Percentiles rank a stretch among this genome's conserved stretches.
Evolutionary conservation across 2,113 vertebrate genomes (phyloP).

Genomic region (Silurus asotus): DNA sequence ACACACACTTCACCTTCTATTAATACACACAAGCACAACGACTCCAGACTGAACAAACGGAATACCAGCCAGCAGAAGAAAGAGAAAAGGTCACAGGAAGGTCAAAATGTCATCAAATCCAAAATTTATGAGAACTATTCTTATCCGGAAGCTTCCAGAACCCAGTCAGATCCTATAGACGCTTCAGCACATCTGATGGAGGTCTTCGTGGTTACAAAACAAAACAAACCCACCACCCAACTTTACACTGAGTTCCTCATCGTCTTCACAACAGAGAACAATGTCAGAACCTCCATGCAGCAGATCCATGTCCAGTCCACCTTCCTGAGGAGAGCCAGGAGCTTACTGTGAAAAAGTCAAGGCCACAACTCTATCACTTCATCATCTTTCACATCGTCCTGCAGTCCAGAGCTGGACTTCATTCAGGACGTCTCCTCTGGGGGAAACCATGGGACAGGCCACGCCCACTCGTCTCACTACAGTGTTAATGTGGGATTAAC

Average conservation of each 20-base stretch:
- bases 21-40: not conserved
- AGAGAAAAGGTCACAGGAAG: not conserved
- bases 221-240: no score
- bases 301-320: not conserved
- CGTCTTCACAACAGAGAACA: not conserved
- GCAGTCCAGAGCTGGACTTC: not conserved
- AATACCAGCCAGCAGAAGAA: not conserved
- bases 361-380: not conserved
- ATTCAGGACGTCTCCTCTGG: no score
- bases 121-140: not conserved
- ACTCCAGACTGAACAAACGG: not conserved
- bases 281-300: not conserved
- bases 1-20: not conserved
- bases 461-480: no score
- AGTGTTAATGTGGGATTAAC: no score
- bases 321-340: not conserved
- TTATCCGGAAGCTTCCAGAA: not conserved
- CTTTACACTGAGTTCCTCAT: not conserved
- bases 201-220: not conserved
- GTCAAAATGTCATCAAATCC: not conserved
- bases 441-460: no score
- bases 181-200: not conserved
- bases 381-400: not conserved
- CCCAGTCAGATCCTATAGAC: not conserved
- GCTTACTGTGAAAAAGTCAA: not conserved